phyloP scores from a whole-genome alignment of 2,888 invertebrate species.

The Schizaphis graminum region DNA sequence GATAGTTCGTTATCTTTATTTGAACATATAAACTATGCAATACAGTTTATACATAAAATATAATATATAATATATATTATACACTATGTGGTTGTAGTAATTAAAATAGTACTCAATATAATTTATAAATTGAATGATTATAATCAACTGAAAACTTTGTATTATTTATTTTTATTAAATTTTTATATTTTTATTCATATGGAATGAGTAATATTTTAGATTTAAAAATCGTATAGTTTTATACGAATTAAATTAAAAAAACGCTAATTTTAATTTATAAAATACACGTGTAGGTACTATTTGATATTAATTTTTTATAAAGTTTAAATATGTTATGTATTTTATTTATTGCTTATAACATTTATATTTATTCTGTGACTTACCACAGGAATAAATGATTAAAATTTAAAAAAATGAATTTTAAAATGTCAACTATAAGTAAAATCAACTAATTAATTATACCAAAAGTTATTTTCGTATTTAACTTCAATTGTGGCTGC shows the following conservation, averaged over 20 bases:
- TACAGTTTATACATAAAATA: not conserved
- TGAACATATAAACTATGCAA: not conserved
- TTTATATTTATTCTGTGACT: not conserved
- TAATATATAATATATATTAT: too few relatives aligned
- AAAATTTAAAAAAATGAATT: not conserved
- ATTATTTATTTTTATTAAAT: not conserved
- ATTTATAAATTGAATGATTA: not conserved
- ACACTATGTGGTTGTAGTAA: not conserved
- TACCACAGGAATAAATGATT: not conserved
- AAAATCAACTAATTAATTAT: not conserved
- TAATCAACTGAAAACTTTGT: not conserved
- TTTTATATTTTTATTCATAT: not conserved
- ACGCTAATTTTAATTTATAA: not conserved
- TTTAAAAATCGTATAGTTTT: not conserved
- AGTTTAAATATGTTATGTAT: not conserved
- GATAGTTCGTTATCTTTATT: not conserved
- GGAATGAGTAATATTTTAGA: not conserved
- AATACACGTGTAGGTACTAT: not conserved
- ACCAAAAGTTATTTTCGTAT: not conserved
- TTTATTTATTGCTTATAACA: not conserved
- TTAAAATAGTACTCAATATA: constrained; percentile 28
- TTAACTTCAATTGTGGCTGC: not conserved
- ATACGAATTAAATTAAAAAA: not conserved
- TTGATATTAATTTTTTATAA: not conserved
- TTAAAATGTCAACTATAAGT: not conserved